Evolutionary conservation across 2,888 invertebrate species (phyloP), one percentile per base, ranked within the genome.

Genomic region (Unio delphinus): DNA sequence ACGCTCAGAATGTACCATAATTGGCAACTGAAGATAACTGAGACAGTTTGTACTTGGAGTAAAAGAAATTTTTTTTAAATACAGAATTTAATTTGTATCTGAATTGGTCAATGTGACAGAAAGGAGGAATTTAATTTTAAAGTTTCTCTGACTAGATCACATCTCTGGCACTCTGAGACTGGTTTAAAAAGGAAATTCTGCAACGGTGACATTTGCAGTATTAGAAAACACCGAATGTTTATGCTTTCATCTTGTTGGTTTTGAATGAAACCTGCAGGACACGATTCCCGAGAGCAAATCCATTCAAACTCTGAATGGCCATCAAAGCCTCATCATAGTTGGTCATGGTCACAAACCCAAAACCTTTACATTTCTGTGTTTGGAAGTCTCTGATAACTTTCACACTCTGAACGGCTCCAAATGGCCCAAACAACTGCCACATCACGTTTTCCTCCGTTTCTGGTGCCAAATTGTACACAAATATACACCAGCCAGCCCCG

Each of bases 261-360:
- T 97, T 97, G 94, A 97, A 97, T 92, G 96, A 97, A 92, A 98
- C 97, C 93, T 98, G 98, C 90, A 98, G 93, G 86, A 97, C 96
- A 86, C 98, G 94, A 91, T 96, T 97, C 88, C 96, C 96, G 88
- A 98, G 93, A 86, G 96, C 95, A 92, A 97, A 97, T 87, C 98
- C 98, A 91, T 98, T 98, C 89, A 98, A 93, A 80, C 96, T 96
- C 91, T 97, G 96, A 89, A 98, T 98, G 84, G 98, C 98, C 86
- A 96, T 95, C 79, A 97, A 94, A 73, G 98, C 96, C 91, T 98
- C 98, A 88, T 98, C 97, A 90, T 98, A 98, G 91, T 97, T 97
- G 90, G 97, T 97, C 98, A 98, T 98, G 80, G 97, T 97, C 83
- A 98, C 97, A 91, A 98, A 98, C 83, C 97, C 98, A 91, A 97